Conservation (phyloP, 2,113 vertebrate species). For the Isichthys henryi region DNA sequence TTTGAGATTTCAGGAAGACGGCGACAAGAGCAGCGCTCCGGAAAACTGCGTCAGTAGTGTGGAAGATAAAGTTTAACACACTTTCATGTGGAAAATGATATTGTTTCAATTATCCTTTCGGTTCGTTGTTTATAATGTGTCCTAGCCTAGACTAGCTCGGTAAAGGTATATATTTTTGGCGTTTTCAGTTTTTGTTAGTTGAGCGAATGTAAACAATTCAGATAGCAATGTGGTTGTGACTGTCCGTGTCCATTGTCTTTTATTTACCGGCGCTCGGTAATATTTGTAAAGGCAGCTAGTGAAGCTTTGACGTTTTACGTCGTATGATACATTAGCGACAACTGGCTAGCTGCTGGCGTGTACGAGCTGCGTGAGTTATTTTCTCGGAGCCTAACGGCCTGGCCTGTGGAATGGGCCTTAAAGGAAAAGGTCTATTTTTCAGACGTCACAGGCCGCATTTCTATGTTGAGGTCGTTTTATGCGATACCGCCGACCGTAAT, state of each 20-base stretch:
- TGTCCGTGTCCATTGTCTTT: neutral
- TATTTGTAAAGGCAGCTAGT: neutral
- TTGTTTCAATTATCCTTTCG: conserved; percentile 16
- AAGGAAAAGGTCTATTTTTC: neutral
- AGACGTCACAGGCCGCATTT: neutral
- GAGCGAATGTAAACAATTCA: neutral
- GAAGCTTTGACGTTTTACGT: neutral
- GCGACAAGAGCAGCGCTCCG: conserved; percentile 43
- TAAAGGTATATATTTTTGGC: neutral
- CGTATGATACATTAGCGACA: neutral
- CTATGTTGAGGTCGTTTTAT: neutral
- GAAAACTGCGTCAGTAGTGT: conserved; percentile 65
- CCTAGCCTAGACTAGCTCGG: neutral
- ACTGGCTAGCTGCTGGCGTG: neutral
- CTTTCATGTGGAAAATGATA: conserved; percentile 49
- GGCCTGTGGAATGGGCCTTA: neutral
- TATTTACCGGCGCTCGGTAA: neutral
- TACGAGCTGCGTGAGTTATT: neutral
- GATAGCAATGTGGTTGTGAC: neutral
- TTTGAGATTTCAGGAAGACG: conserved; percentile 60
- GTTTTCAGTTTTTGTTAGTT: neutral
- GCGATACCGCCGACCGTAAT: neutral
- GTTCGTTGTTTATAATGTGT: neutral
- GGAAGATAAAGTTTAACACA: conserved; percentile 32
- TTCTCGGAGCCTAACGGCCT: neutral